phyloP scores from a whole-genome alignment of 2,113 vertebrate species.

The Cinclus mexicanus region DNA sequence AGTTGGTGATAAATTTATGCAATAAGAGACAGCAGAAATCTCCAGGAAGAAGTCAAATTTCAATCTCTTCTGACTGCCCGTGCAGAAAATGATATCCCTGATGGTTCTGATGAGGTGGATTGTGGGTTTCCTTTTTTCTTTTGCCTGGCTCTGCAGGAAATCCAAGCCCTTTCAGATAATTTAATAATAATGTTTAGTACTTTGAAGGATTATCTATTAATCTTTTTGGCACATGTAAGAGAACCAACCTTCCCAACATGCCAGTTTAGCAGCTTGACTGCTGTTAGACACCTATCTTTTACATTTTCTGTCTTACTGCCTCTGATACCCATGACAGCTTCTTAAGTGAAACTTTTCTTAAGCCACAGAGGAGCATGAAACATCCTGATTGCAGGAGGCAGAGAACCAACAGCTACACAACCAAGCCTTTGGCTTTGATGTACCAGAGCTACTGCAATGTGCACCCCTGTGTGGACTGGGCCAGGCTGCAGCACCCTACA shows the following conservation, averaged over 20 bases:
- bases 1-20: background rate
- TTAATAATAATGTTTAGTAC: background rate
- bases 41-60: background rate
- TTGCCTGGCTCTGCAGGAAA: background rate
- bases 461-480: background rate
- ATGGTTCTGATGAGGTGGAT: background rate
- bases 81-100: background rate
- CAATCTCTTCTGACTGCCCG: background rate
- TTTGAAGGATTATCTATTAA: background rate
- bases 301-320: background rate
- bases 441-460: background rate
- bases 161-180: background rate
- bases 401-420: background rate
- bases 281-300: background rate
- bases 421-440: background rate
- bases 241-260: background rate
- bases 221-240: background rate
- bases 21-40: background rate
- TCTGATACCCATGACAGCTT: fast-evolving
- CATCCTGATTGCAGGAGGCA: background rate
- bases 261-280: background rate
- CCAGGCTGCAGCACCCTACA: background rate
- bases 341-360: background rate
- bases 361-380: background rate
- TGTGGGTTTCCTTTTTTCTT: background rate